Base-by-base conservation (phyloP, 1,140 invertebrate species). In the Bombus soroeensis region DNA sequence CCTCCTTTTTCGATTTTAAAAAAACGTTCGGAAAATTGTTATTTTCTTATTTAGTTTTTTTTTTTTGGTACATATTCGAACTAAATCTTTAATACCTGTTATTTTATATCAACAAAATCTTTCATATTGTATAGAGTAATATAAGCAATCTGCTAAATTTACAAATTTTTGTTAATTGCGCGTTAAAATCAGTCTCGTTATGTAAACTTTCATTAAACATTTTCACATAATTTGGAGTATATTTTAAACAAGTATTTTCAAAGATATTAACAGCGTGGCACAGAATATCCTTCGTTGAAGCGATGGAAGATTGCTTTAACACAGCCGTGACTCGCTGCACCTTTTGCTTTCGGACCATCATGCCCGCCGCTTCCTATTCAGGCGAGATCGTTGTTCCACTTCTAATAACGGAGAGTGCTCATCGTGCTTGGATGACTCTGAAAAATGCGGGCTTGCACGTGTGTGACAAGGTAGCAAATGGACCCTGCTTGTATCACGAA, bases 371-470 rank as follows among this genome's bases (percentile, higher is more conserved):
- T 57, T 72, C 59, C 43, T 47, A 79, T 77, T 59, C 70, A 62
- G 71, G 34, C 82, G 64, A 86, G 83, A 89, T 89, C 71, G 83
- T 86, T 88, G 87, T 86, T 89, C 79, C 77, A 78, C 70, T 89
- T 88, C 83, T 86, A 89, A 89, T 89, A 89, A 89, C 88, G 74
- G 64, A 89, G 88, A 89, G 88, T 89, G 88, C 88, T 88, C 88
- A 86, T 89, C 78, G 74, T 71, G 79, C 75, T 78, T 37, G 83
- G 39, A 89, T 78, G 87, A 88, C 78, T 73, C 66, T 53, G 62
- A 82, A 78, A 79, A 57, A 85, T 53, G 81, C 12, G 13, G 32
- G 13, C 34, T 37, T 34, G 39, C 34, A 22, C 59, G 37, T 15
- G 41, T 62, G 53, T 74, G 57, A 64, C 53, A 53, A 80, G 12